Conservation (phyloP, 2,797 vertebrate species). For the Phalanger gymnotis region DNA sequence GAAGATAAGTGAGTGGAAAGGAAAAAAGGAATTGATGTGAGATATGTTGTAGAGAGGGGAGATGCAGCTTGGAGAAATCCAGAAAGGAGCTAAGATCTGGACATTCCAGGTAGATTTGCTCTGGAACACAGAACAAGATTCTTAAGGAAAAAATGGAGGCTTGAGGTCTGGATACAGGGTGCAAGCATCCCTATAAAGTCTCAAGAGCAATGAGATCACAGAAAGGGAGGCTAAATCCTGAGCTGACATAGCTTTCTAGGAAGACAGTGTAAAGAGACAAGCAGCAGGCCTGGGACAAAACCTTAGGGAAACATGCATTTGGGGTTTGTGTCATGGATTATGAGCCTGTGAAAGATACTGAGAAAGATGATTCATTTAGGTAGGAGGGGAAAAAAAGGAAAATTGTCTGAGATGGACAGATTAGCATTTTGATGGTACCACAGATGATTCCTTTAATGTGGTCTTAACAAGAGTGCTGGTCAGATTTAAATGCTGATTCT, state of each 20-base stretch:
- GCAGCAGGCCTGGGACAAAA: background rate
- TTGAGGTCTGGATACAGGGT: background rate
- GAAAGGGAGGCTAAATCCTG: background rate
- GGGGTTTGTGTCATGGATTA: background rate
- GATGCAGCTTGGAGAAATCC: background rate
- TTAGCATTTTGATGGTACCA: background rate
- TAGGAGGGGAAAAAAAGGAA: background rate
- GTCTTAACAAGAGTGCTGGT: background rate
- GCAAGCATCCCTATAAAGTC: background rate
- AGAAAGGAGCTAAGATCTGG: background rate
- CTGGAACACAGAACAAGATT: background rate
- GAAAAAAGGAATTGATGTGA: background rate
- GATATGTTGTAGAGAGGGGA: background rate
- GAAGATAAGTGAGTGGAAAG: background rate
- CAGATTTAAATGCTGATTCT: background rate
- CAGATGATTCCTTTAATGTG: background rate
- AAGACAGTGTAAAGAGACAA: background rate
- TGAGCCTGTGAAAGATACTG: background rate
- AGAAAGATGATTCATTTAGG: background rate
- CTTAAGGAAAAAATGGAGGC: no score
- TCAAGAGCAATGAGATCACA: background rate
- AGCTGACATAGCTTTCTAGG: background rate
- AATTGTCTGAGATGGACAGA: background rate
- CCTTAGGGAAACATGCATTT: background rate
- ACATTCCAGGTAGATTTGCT: background rate